A percentile compares a stretch with the other conserved stretches of the same genome.
Evolutionary conservation across 2,113 vertebrate species (phyloP).

Genomic region (Isichthys henryi): DNA sequence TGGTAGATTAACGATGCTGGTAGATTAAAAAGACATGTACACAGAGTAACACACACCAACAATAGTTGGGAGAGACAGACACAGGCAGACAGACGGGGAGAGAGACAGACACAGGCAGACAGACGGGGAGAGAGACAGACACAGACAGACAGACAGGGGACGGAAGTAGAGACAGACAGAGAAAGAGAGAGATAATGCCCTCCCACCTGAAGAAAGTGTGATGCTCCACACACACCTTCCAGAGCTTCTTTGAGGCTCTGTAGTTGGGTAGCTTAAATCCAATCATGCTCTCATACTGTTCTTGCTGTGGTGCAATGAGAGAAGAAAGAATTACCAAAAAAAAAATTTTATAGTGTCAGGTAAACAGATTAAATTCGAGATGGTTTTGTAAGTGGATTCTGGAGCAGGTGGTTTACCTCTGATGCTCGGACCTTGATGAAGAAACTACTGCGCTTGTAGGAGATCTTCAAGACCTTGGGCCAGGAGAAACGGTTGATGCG

Average conservation of each 20-base stretch:
- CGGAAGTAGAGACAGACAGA: not conserved
- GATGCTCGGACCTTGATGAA: conserved; percentile 88
- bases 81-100: not conserved
- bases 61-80: not conserved
- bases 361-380: not conserved
- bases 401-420: conserved; percentile 61
- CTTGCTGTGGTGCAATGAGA: conserved; percentile 60
- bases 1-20: not conserved
- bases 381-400: not conserved
- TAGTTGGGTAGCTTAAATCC: conserved; percentile 92
- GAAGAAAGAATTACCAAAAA: not conserved
- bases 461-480: conserved; percentile 96
- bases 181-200: not conserved
- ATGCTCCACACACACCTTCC: conserved; percentile 94
- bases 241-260: conserved; percentile 89
- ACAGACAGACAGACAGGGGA: too few relatives aligned
- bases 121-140: not conserved
- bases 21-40: not conserved
- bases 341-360: not conserved
- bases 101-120: not conserved
- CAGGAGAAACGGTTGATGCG: conserved; percentile 91
- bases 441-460: conserved; percentile 93
- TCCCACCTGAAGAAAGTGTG: conserved; percentile 96
- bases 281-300: conserved; percentile 87
- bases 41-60: not conserved